These are phyloP conservation scores for Erebia palarica DNA, from an alignment of 2,888 invertebrate genomes.

Conservation along the genomic window DNA sequence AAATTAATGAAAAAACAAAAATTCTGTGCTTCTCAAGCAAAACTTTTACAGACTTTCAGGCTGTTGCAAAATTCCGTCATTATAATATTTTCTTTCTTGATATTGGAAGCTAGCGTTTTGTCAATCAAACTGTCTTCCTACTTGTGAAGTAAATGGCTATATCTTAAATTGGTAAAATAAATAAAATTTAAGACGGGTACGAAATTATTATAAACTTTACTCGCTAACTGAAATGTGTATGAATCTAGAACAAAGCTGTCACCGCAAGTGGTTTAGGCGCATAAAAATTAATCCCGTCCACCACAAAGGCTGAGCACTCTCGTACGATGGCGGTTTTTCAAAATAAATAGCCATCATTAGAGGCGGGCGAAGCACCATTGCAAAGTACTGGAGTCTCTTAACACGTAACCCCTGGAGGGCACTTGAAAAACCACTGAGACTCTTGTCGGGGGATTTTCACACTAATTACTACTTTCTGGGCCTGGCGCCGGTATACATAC, in stretches of 20 bases:
- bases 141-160: no score
- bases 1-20: neutral
- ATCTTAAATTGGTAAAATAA: no score
- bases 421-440: conserved; percentile 51
- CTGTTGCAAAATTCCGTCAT: no score
- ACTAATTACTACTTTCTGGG: conserved; percentile 58
- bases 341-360: conserved; percentile 65
- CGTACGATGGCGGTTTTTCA: conserved; percentile 43
- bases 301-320: conserved; percentile 25
- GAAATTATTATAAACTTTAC: no score
- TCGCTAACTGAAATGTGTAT: neutral
- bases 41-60: no score
- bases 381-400: conserved; percentile 33
- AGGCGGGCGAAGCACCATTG: conserved; percentile 50
- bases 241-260: conserved; percentile 12
- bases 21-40: no score
- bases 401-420: conserved; percentile 43
- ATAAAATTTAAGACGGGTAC: no score
- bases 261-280: conserved; percentile 12
- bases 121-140: no score
- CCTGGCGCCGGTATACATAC: conserved; percentile 18
- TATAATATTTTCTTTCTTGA: no score
- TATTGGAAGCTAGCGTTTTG: no score
- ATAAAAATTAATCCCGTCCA: conserved; percentile 28
- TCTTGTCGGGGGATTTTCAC: conserved; percentile 54